Evolutionary conservation across 2,113 vertebrate species (phyloP).

Genomic region (Sinosuthora webbiana): DNA sequence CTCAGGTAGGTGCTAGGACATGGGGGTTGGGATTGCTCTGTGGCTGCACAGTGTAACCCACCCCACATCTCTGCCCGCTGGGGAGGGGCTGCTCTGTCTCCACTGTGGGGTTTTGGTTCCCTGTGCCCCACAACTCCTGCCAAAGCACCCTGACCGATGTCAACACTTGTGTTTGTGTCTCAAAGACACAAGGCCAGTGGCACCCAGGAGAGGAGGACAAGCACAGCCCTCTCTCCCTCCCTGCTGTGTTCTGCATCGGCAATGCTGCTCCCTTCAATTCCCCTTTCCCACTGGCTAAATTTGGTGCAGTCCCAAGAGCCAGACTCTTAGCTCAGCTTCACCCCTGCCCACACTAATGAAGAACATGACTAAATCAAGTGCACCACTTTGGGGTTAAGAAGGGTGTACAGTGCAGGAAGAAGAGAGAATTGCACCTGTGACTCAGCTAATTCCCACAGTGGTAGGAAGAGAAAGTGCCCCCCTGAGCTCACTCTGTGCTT

Average conservation of each 20-base stretch:
- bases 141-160: neutral
- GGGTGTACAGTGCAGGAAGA: neutral
- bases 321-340: neutral
- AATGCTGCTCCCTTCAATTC: rapidly evolving
- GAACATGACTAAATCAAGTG: neutral
- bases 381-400: neutral
- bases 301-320: neutral
- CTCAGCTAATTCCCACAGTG: neutral
- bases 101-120: neutral
- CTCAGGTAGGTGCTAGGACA: neutral
- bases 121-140: neutral
- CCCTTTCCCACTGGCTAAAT: neutral
- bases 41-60: neutral
- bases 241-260: neutral
- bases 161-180: rapidly evolving
- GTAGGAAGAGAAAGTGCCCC: neutral
- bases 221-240: neutral
- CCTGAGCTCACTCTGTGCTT: neutral
- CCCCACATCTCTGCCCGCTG: neutral
- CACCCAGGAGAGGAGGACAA: neutral
- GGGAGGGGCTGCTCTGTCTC: neutral
- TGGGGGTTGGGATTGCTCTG: rapidly evolving
- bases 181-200: neutral
- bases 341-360: neutral
- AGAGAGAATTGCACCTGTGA: neutral